These are phyloP conservation scores for Dinomys branickii DNA, from an alignment of 2,113 vertebrate species.

Conservation along the genomic window DNA sequence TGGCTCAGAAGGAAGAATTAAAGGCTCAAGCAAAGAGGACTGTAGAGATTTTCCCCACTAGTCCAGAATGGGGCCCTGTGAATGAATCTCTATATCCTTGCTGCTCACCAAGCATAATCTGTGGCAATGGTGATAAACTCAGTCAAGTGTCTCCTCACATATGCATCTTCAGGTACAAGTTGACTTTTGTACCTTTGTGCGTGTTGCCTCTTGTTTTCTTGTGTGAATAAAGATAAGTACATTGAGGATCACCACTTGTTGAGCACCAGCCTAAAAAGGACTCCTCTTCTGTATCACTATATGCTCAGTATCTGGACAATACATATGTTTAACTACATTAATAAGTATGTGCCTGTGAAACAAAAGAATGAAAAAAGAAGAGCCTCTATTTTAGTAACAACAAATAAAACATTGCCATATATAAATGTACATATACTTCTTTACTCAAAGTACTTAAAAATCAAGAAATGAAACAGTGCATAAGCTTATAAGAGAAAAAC, in stretches of 20 bases:
- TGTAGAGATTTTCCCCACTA: not conserved
- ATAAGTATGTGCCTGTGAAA: not conserved
- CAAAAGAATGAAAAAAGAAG: not conserved
- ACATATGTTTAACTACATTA: not conserved
- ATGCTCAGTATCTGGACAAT: not conserved
- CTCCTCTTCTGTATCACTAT: not conserved
- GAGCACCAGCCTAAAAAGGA: not conserved
- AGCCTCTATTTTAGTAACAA: not conserved
- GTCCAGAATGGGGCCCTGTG: not conserved
- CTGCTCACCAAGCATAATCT: not conserved
- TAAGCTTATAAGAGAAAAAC: not conserved
- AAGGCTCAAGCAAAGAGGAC: not conserved
- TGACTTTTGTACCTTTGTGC: not conserved
- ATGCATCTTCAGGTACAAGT: not conserved
- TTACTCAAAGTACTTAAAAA: not conserved
- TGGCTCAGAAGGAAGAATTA: not conserved
- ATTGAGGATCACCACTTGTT: not conserved
- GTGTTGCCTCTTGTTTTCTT: not conserved
- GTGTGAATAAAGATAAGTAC: not conserved
- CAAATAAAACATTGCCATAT: not conserved
- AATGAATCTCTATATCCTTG: not conserved
- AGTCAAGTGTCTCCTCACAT: not conserved
- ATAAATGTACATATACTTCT: not conserved
- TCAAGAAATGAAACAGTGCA: slow-evolving; percentile 3
- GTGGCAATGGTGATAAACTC: not conserved